phyloP scores from a whole-genome alignment of 2,888 invertebrate genomes.

The Amphipyra tragopoginis region DNA sequence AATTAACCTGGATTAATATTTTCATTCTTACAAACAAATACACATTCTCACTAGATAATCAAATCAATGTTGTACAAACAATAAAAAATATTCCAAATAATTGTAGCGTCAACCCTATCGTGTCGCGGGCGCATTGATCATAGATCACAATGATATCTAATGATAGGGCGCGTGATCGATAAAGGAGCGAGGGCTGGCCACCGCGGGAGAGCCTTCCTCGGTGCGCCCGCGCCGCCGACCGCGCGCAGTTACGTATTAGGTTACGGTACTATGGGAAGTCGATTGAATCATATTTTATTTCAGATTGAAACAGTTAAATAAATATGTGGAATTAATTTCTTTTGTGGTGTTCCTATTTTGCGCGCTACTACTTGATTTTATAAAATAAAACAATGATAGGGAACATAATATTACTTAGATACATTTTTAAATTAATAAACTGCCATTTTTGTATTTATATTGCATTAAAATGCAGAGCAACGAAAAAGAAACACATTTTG shows the following conservation, averaged over 20 bases:
- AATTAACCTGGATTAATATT: too few relatives aligned
- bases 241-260: constrained; percentile 21
- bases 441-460: too few relatives aligned
- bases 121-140: constrained; percentile 78
- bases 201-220: constrained; percentile 79
- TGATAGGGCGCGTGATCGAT: constrained; percentile 85
- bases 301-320: constrained; percentile 7
- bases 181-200: constrained; percentile 78
- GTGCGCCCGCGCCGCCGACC: constrained; percentile 46
- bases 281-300: constrained; percentile 25
- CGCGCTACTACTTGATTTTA: too few relatives aligned
- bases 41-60: neutral
- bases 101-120: constrained; percentile 64
- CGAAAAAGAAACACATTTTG: too few relatives aligned
- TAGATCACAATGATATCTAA: constrained; percentile 88
- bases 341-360: neutral
- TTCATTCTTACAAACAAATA: too few relatives aligned
- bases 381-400: too few relatives aligned
- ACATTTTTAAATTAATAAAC: too few relatives aligned
- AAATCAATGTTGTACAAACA: neutral
- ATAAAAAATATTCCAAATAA: neutral
- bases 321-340: neutral
- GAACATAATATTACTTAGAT: too few relatives aligned
- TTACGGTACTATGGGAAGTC: constrained; percentile 26
- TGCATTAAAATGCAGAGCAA: too few relatives aligned